Evolutionary conservation across 2,113 vertebrate genomes (phyloP), one percentile per base, ranked within the genome.

Genomic region (Eurystomus gularis): DNA sequence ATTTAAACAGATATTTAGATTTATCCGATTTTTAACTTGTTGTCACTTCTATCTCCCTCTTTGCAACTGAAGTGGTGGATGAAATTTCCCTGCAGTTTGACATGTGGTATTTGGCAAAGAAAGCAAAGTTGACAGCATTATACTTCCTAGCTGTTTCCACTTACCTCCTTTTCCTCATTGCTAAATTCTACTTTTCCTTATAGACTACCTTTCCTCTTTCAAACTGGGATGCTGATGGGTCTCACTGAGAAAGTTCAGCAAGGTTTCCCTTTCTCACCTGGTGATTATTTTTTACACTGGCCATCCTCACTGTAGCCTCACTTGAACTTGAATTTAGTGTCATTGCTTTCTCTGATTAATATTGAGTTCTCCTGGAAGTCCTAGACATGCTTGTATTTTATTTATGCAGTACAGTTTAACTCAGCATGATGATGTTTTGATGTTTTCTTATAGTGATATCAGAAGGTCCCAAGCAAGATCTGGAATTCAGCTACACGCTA

Each of bases 81-180:
- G 18, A 54, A 49, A 16, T 75, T 70, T 75, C 13, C 1, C 3
- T 44, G 2, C 21, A 31, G 7, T 54, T 40, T 62, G 42, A 40
- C 13, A 21, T 49, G 52, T 40, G 13, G 8, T 44, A 57, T 48
- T 61, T 62, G 46, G 28, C 39, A 79, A 82, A 40, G 40, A 66
- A 70, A 66, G 28, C 5, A 3, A 71, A 29, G 6, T 25, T 10
- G 0, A 33, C 4, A 51, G 2, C 1, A 1, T 87, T 28, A 14
- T 21, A 16, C 6, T 90, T 94, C 65, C 23, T 40, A 40, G 9
- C 13, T 40, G 28, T 75, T 87, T 90, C 21, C 5, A 70, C n/a
- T 61, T 28, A 61, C 13, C 14, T 61, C 20, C 6, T 85, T 75
- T 70, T 71, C 46, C 81, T 76, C 39, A 18, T 18, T 76, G 21